Base-by-base conservation (phyloP, 2,797 vertebrate genomes). In the Salarias fasciatus region DNA sequence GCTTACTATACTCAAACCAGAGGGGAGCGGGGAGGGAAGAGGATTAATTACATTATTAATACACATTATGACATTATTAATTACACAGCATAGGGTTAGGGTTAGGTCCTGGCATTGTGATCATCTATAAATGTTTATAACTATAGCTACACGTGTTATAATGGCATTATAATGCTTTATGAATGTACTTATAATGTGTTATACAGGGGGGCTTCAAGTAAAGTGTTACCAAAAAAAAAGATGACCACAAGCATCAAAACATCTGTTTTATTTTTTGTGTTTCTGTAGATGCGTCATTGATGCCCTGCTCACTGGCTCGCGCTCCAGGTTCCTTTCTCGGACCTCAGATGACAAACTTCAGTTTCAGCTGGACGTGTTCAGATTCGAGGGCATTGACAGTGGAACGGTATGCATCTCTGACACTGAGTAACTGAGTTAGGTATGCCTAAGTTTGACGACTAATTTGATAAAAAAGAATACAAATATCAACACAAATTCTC, bases 351-450 rank as follows among this genome's bases (percentile, higher is more conserved):
- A 83, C 47, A 80, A 63, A 52, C 84, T 93, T 14, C 63, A 56
- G 8, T 83, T 93, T 82, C 77, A 83, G 69, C 6, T 93, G 50
- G 89, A 92, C 42, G 86, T 90, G 11, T 93, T 93, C 59, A 88
- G 43, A 67, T 93, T 94, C 83, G 63, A 80, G 15, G 30, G 14
- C 0, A 3, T 24, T 18, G 45, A 67, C 0, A 77, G 56, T 50
- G 84, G 80, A 37, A 0, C 64, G 43, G 90, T 92, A 45, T 68
- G 83, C 49, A 44, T 42, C 15, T 35, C 9, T 6, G 30, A 36
- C 2, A 5, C 10, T 36, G 0, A 31, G 10, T 14, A 10, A 5
- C 1, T 38, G 0, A 38, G 10, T 29, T 37, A 13, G 2, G 13
- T 8, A 2, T 44, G 15, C 9, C 2, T 5, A 48, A 8, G 5